phyloP scores from a whole-genome alignment of 2,888 invertebrate genomes.

The Trileptium ribeirensis region DNA sequence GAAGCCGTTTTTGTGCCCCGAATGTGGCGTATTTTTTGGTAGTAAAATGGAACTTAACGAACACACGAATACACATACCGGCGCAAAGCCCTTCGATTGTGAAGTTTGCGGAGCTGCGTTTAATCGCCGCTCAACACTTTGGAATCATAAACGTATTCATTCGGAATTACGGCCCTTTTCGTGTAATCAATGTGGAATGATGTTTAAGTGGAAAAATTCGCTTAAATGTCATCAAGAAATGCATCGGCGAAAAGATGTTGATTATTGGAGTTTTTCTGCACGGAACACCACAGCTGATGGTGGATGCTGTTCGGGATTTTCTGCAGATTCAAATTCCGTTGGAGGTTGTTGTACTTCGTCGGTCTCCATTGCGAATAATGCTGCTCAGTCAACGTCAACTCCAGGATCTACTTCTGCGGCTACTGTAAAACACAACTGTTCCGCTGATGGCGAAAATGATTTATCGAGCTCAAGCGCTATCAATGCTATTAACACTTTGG shows the following conservation, averaged over 20 bases:
- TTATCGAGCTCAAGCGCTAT: neutral
- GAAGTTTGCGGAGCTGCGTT: constrained; percentile 39
- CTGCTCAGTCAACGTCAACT: neutral
- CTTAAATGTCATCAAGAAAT: constrained; percentile 39
- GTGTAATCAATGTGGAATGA: constrained; percentile 48
- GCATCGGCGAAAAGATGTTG: constrained; percentile 9
- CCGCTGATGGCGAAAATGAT: neutral
- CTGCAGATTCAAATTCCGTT: neutral
- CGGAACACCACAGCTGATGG: neutral
- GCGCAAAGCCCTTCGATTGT: neutral
- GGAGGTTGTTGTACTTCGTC: neutral
- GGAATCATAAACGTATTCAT: constrained; percentile 51
- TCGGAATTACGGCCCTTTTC: constrained; percentile 47
- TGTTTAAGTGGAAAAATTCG: constrained; percentile 50
- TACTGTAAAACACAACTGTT: no score
- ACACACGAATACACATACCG: neutral
- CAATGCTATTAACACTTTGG: neutral
- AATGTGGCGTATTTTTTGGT: neutral
- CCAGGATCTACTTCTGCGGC: no score
- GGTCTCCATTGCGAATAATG: neutral
- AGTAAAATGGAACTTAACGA: neutral
- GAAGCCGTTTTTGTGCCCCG: neutral
- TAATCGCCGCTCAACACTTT: constrained; percentile 48
- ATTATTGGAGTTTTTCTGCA: neutral
- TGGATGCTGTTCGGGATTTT: neutral